Conservation (phyloP, 2,113 vertebrate species). For the Eupsittula cactorum region DNA sequence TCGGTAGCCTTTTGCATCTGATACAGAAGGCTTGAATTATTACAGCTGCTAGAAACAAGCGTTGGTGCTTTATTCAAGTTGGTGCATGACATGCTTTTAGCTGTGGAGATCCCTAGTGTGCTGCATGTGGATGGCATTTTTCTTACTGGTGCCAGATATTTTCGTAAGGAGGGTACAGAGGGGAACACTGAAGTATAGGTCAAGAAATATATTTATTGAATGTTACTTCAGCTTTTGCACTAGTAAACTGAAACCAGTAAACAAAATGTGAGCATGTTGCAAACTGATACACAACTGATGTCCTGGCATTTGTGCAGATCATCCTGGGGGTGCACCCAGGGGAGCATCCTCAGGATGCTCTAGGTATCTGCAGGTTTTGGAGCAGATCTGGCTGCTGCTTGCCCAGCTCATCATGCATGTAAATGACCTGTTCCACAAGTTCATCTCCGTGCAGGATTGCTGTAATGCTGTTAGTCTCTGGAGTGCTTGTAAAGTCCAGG, state of each 20-base stretch:
- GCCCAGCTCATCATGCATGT: background rate
- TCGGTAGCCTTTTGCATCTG: background rate
- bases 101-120: background rate
- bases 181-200: background rate
- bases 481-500: background rate
- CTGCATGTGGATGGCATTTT: background rate
- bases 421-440: background rate
- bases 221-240: background rate
- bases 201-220: background rate
- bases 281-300: background rate
- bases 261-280: background rate
- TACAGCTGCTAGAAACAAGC: background rate
- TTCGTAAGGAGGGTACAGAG: background rate
- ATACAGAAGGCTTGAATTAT: background rate
- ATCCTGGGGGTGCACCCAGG: background rate
- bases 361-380: background rate
- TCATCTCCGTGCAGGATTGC: background rate
- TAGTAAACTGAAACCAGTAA: background rate
- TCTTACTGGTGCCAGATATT: background rate
- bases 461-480: background rate
- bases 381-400: background rate
- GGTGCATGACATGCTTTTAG: background rate
- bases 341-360: background rate
- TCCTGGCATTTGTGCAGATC: background rate
- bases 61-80: background rate